Evolutionary conservation across 2,113 vertebrate genomes (phyloP).

Genomic region (Rhinolophus ferrumequinum): DNA sequence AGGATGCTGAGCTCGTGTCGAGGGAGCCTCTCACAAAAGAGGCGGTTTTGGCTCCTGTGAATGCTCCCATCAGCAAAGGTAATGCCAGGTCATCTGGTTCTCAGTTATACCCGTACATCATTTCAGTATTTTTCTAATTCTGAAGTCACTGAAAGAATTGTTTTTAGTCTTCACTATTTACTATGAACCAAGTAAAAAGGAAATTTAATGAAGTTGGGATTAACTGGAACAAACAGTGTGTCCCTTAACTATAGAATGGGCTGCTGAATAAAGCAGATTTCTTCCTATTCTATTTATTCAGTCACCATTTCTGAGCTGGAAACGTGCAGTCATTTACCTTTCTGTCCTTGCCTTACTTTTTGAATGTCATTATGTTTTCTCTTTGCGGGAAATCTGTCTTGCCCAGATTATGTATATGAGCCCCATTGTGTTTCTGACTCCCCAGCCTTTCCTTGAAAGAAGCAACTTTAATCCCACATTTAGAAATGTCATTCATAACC

Average conservation of each 20-base stretch:
- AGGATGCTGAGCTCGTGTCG: slow-evolving; percentile 83
- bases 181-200: background rate
- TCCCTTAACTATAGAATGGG: background rate
- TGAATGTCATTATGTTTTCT: background rate
- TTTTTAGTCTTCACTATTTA: background rate
- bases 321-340: background rate
- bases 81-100: slow-evolving; percentile 61
- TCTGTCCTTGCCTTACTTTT: background rate
- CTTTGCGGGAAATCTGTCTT: background rate
- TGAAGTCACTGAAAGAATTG: background rate
- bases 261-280: background rate
- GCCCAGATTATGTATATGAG: background rate
- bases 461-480: background rate
- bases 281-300: background rate
- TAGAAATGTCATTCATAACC: background rate
- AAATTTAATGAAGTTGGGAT: background rate
- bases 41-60: slow-evolving; percentile 77
- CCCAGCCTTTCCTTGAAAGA: background rate
- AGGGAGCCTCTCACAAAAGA: slow-evolving; percentile 83
- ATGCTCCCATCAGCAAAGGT: slow-evolving; percentile 80
- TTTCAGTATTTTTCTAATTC: slow-evolving; percentile 9
- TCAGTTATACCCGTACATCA: background rate
- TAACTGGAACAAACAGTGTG: background rate
- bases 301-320: background rate
- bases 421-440: background rate